Base-by-base conservation (phyloP, 1,140 invertebrate species). In the Plodia interpunctella region DNA sequence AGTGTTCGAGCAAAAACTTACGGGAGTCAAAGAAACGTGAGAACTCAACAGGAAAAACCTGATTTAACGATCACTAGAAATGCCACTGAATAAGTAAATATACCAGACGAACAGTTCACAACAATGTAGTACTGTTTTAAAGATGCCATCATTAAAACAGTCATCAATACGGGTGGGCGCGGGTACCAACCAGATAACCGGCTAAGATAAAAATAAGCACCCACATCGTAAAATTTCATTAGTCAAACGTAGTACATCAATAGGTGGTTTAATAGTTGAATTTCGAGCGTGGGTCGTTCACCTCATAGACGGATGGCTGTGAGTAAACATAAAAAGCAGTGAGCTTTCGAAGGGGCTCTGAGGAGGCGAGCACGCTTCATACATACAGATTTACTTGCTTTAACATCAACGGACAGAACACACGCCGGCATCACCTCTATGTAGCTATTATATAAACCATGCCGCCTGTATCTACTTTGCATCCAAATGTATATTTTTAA, bases 281-380 rank as follows among this genome's bases (percentile, higher is more conserved):
- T 64, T 68, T 63, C 30, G 52, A 64, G 53, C 62, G 53, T 21
- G 25, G 70, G 60, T 72, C 70, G 60, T 72, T 72, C 66, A 72
- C 62, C 70, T 69, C 57, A 32, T 44, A 38, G 53, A 55, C 9
- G 60, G 21, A 57, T 32, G 38, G 55, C 64, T 55, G 59, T 57
- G 59, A 49, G 49, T 68, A 50, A 57, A 68, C 55, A 63, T 62
- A 49, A 60, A 56, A 50, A 50, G 30, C 11, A 49, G 10, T 49
- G 19, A 21, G 35, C 53, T 35, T 55, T 35, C 17, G 21, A 25
- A 53, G 51, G 53, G 53, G 53, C 53, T 38, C 54, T 28, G 18
- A 19, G 30, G 54, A 32, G 54, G 28, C 51, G 51, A 21, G 51
- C 3, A 17, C 6, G 50, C 21, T 52, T 25, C 50, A 13, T 52